phyloP scores from a whole-genome alignment of 2,113 vertebrate genomes.

The Siniperca knerii region DNA sequence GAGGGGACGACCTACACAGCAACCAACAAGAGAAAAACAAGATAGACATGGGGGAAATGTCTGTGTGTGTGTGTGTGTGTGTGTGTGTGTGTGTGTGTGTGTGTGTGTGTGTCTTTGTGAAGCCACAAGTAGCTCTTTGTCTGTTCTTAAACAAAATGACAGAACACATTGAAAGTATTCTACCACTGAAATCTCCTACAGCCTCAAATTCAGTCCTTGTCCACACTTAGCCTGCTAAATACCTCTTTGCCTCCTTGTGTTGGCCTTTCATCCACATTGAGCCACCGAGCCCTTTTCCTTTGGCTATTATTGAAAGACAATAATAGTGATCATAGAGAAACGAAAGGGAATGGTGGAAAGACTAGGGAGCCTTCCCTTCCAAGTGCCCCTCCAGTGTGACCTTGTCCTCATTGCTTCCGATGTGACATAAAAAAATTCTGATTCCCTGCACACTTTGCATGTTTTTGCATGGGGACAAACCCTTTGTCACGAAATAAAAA shows the following conservation, averaged over 20 bases:
- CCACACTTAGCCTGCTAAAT: not conserved
- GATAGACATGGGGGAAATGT: not conserved
- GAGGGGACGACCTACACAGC: conserved; percentile 70
- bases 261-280: not conserved
- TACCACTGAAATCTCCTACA: not conserved
- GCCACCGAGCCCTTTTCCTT: too few relatives aligned
- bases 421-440: not conserved
- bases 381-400: not conserved
- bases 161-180: not conserved
- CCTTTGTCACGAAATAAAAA: not conserved
- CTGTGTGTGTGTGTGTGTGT: not conserved
- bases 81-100: not conserved
- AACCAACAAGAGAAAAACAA: conserved; percentile 62
- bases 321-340: not conserved
- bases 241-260: not conserved
- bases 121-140: conserved; percentile 6
- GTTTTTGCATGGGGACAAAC: not conserved
- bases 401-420: not conserved
- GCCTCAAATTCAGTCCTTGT: not conserved
- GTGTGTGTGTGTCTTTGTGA: not conserved
- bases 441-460: not conserved
- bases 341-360: not conserved
- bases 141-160: not conserved
- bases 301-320: not conserved
- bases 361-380: not conserved